Conservation (phyloP, 2,113 vertebrate species). For the Physeter macrocephalus region DNA sequence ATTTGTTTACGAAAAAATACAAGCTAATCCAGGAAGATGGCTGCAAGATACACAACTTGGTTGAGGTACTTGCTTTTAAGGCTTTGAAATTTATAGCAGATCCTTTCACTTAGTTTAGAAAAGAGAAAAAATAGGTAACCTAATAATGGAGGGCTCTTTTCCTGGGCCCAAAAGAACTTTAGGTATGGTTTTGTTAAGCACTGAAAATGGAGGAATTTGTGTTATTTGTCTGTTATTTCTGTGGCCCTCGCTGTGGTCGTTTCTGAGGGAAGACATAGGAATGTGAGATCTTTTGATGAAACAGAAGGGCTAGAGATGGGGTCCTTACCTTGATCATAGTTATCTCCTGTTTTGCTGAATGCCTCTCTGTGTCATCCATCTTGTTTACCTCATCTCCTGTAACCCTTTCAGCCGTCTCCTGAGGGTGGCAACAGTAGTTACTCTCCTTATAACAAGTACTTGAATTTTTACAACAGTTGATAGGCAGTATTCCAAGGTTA, state of each 20-base stretch:
- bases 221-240: neutral
- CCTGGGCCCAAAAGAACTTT: neutral
- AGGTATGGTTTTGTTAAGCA: neutral
- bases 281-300: neutral
- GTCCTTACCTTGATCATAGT: neutral
- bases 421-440: neutral
- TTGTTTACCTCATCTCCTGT: neutral
- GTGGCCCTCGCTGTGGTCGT: neutral
- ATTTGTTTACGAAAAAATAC: slow-evolving; percentile 79
- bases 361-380: neutral
- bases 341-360: neutral
- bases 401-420: neutral
- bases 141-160: neutral
- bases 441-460: neutral
- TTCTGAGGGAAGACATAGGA: neutral
- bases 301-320: neutral
- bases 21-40: slow-evolving; percentile 80
- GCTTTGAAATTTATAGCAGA: neutral
- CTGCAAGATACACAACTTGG: slow-evolving; percentile 78
- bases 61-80: slow-evolving; percentile 77
- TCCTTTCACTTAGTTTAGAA: neutral
- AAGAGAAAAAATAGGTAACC: neutral
- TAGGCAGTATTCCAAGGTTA: neutral
- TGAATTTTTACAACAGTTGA: neutral
- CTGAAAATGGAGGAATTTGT: neutral